Percentiles rank a stretch among this genome's conserved stretches.
These are phyloP conservation scores for Hypena proboscidalis DNA, from an alignment of 2,888 invertebrate species.

Conservation along the genomic window DNA sequence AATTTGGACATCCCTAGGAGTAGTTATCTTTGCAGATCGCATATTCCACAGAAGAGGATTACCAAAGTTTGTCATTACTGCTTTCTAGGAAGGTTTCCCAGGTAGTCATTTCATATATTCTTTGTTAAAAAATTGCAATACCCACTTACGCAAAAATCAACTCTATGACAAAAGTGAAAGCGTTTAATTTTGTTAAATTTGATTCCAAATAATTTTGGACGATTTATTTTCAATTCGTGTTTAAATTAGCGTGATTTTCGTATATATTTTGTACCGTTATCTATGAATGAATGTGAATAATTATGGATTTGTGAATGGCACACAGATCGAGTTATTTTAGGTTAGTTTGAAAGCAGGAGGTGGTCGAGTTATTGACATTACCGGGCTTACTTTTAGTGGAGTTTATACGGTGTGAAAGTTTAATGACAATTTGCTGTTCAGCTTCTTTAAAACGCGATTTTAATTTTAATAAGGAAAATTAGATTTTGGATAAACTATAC, in stretches of 20 bases:
- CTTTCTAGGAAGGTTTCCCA: slow-evolving; percentile 79
- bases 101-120: slow-evolving; percentile 69
- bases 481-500: too few relatives aligned
- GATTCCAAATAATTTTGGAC: slow-evolving; percentile 28
- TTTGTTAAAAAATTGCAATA: slow-evolving; percentile 57
- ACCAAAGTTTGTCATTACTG: slow-evolving; percentile 74
- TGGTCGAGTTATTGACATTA: slow-evolving; percentile 18
- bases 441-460: too few relatives aligned
- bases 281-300: slow-evolving; percentile 57
- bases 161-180: slow-evolving; percentile 15
- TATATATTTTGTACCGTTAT: slow-evolving; percentile 57
- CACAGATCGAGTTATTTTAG: slow-evolving; percentile 21
- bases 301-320: slow-evolving; percentile 58
- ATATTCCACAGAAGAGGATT: slow-evolving; percentile 78
- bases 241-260: slow-evolving; percentile 60
- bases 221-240: slow-evolving; percentile 53
- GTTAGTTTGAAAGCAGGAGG: slow-evolving; percentile 20
- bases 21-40: slow-evolving; percentile 75
- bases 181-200: slow-evolving; percentile 23
- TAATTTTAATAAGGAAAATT: too few relatives aligned
- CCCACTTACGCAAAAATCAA: slow-evolving; percentile 28
- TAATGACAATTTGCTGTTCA: background rate
- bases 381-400: slow-evolving; percentile 8
- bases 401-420: background rate
- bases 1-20: slow-evolving; percentile 62